These are phyloP conservation scores for Semibalanus balanoides DNA, from an alignment of 1,140 invertebrate species.

Conservation along the genomic window DNA sequence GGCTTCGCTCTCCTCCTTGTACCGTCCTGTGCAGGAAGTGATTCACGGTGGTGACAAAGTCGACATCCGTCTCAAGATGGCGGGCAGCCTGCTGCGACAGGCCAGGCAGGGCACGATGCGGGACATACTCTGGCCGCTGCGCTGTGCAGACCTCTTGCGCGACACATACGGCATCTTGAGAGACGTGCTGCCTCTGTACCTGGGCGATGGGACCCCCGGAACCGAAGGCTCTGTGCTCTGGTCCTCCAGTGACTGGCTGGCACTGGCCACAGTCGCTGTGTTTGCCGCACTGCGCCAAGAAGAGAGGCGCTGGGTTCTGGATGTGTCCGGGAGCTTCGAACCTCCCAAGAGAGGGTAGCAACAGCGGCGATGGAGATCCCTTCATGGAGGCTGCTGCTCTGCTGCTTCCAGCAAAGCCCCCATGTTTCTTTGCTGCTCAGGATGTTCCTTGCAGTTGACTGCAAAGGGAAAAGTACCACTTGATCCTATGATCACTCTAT, in stretches of 20 bases:
- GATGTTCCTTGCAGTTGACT: no score
- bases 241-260: neutral
- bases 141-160: neutral
- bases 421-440: no score
- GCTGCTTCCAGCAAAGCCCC: no score
- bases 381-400: no score
- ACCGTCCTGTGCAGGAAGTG: neutral
- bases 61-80: neutral
- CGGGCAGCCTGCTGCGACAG: neutral
- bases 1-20: neutral
- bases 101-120: neutral
- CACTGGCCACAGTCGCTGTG: neutral
- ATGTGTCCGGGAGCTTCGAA: no score
- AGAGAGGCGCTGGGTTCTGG: neutral
- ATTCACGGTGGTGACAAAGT: neutral
- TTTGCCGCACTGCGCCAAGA: neutral
- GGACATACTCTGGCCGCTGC: neutral
- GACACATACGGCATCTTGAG: neutral
- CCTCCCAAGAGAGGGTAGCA: no score
- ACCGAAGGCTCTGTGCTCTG: neutral
- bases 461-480: no score
- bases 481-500: no score
- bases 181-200: neutral
- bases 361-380: no score
- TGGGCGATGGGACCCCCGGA: neutral